These are phyloP conservation scores for Taurulus bubalis DNA, from an alignment of 2,113 vertebrate species.

Conservation along the genomic window DNA sequence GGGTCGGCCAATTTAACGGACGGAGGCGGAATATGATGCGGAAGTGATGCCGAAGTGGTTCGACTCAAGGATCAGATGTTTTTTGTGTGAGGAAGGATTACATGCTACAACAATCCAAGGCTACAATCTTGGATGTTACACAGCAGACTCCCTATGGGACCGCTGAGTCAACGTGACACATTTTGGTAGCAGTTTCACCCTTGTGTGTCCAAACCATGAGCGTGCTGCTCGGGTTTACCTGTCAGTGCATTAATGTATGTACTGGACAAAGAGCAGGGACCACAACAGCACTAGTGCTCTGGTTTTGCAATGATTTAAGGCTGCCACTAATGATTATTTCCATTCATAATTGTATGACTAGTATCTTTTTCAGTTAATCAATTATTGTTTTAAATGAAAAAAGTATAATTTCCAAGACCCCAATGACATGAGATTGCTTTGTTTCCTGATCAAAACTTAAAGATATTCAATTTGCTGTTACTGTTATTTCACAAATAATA, in stretches of 20 bases:
- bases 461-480: not conserved
- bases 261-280: not conserved
- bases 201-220: not conserved
- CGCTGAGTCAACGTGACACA: slow-evolving; percentile 6
- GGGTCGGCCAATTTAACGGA: slow-evolving; percentile 14
- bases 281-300: not conserved
- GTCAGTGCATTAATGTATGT: slow-evolving; percentile 10
- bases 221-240: slow-evolving; percentile 18
- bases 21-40: slow-evolving; percentile 20
- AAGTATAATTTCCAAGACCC: not conserved
- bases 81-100: slow-evolving; percentile 9
- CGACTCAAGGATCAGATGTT: slow-evolving; percentile 52
- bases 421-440: not conserved
- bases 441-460: not conserved
- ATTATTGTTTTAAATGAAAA: not conserved
- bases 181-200: slow-evolving; percentile 14
- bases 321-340: not conserved
- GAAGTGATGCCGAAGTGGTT: slow-evolving; percentile 34
- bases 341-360: not conserved
- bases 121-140: not conserved
- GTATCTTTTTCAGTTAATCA: not conserved
- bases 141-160: not conserved
- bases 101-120: slow-evolving; percentile 2
- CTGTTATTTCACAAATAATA: not conserved
- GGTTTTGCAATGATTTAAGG: not conserved